Evolutionary conservation across 2,797 vertebrate genomes (phyloP), one percentile per base, ranked within the genome.

Genomic region (Pachyuromys duprasi): DNA sequence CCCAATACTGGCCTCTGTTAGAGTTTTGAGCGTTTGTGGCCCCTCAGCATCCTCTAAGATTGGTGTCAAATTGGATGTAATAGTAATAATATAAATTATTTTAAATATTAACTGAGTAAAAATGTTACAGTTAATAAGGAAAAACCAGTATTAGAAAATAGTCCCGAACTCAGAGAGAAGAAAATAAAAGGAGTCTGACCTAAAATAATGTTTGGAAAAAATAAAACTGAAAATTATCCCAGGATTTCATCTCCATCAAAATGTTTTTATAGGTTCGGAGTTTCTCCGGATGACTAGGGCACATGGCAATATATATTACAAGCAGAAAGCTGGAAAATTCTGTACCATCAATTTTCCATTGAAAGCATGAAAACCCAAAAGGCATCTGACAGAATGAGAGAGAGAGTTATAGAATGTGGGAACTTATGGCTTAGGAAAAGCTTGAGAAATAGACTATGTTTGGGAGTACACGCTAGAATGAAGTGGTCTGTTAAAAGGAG

Each of bases 31-130:
- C 20, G 88, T 81, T 72, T 84, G 18, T 90, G 20, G 13, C 9
- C 13, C 76, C 8, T 55, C 81, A 36, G 17, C 55, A 93, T 18
- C 80, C 20, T 76, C 9, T 91, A 91, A 92, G n/a, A 69, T n/a
- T 33, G 4, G 0, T 86, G n/a, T 65, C 11, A 91, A 89, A 84
- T 42, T 2, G 53, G 24, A 87, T 26, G 8, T 18, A 45, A 22
- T 89, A 82, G 49, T 31, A 65, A 93, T 55, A 3, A 81, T 81
- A 67, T 18, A 69, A 94, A 90, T 67, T 90, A 88, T n/a, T 95
- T 70, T 89, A 79, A 79, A 86, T 74, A 80, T 65, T 88, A 95
- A 74, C 2, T 63, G 28, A 96, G 31, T 90, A 96, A 96, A 84
- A 96, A 0, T 42, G 2, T 94, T 22, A 62, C 2, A 31, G 28